phyloP scores from a whole-genome alignment of 2,113 vertebrate species.

The Neolamprologus ventralis region DNA sequence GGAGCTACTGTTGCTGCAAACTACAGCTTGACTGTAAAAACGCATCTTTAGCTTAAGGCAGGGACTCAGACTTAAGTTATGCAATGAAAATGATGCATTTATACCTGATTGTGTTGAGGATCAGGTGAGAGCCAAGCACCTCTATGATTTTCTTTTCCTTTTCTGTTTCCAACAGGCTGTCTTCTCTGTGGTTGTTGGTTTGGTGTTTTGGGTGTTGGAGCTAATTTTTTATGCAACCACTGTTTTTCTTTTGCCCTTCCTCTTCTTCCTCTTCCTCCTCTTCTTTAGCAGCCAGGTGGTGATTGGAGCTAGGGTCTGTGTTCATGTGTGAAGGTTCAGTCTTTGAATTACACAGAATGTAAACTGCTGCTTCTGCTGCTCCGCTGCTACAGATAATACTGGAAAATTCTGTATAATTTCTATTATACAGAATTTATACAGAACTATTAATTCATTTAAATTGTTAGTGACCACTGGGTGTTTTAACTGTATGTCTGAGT shows the following conservation, averaged over 20 bases:
- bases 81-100: background rate
- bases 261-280: background rate
- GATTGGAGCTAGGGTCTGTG: background rate
- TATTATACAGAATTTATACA: background rate
- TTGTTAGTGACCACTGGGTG: background rate
- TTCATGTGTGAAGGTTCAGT: background rate
- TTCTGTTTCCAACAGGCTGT: conserved; percentile 9
- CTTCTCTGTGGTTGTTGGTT: conserved; percentile 32
- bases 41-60: background rate
- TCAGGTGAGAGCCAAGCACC: background rate
- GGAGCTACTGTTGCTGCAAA: background rate
- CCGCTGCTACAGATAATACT: background rate
- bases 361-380: conserved; percentile 2
- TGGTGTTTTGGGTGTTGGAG: conserved; percentile 2
- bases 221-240: background rate
- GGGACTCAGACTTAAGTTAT: background rate
- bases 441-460: background rate
- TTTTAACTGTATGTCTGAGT: background rate
- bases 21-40: background rate
- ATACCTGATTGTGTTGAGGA: background rate
- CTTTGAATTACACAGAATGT: background rate
- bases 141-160: conserved; percentile 17
- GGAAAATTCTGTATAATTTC: background rate
- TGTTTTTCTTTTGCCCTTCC: background rate
- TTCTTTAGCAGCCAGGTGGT: background rate